Conservation (phyloP, 1,140 invertebrate species). For the Euwallacea fornicatus region DNA sequence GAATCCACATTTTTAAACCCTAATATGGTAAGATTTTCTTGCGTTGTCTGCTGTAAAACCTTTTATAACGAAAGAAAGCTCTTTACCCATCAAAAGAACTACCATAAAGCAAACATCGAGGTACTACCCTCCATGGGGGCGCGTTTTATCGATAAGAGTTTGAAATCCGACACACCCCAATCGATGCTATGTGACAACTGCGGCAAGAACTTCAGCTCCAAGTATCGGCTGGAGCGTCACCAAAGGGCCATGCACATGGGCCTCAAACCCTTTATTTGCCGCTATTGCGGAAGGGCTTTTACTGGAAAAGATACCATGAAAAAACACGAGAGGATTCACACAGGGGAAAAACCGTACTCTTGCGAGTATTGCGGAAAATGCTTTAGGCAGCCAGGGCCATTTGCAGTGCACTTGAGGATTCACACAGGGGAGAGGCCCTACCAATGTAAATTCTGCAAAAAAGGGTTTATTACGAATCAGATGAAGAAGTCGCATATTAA, state of each 20-base stretch:
- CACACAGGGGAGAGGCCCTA: slow-evolving; percentile 65
- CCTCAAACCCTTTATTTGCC: slow-evolving; percentile 57
- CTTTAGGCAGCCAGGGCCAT: slow-evolving; percentile 63
- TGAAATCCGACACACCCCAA: neutral
- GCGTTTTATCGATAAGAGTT: neutral
- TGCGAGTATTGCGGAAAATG: slow-evolving; percentile 69
- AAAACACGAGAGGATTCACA: slow-evolving; percentile 59
- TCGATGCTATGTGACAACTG: slow-evolving; percentile 56
- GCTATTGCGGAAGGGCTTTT: slow-evolving; percentile 57
- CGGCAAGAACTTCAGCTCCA: slow-evolving; percentile 57
- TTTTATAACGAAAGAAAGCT: slow-evolving; percentile 60
- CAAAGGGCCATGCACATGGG: slow-evolving; percentile 58
- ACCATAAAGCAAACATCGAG: slow-evolving; percentile 49
- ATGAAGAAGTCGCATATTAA: slow-evolving; percentile 36
- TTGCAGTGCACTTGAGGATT: slow-evolving; percentile 62
- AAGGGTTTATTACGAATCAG: slow-evolving; percentile 59
- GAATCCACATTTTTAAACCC: neutral
- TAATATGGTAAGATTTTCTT: slow-evolving; percentile 44
- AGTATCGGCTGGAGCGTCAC: slow-evolving; percentile 60
- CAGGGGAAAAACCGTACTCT: slow-evolving; percentile 73
- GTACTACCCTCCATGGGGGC: slow-evolving; percentile 21
- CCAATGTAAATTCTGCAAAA: slow-evolving; percentile 67
- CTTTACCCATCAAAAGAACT: slow-evolving; percentile 51
- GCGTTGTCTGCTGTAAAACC: slow-evolving; percentile 62
- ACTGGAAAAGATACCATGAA: slow-evolving; percentile 42